Conservation (phyloP, 2,888 invertebrate species). For the Eilema depressum region DNA sequence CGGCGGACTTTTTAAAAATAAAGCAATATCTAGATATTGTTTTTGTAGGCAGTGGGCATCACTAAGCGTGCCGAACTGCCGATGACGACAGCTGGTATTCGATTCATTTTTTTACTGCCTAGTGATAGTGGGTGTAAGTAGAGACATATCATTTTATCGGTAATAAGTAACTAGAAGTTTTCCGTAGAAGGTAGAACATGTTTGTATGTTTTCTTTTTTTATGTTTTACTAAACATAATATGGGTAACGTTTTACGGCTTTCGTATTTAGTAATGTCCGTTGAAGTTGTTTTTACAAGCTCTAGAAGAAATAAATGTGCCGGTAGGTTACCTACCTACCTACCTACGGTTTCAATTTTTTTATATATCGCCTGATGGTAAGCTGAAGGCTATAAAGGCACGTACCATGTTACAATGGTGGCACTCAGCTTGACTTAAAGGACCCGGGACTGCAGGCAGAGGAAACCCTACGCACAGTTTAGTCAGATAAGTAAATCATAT, state of each 20-base stretch:
- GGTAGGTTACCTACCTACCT: no score
- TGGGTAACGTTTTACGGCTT: not conserved
- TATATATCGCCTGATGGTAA: no score
- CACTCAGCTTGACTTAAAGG: no score
- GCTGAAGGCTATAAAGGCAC: no score
- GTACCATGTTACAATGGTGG: no score
- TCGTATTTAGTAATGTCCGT: not conserved
- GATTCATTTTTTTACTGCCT: constrained; percentile 7
- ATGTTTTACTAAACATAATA: not conserved
- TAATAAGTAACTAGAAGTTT: constrained; percentile 3
- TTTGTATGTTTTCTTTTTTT: constrained; percentile 8
- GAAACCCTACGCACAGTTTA: no score
- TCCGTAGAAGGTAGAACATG: constrained; percentile 13
- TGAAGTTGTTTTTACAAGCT: not conserved
- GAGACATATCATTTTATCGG: not conserved
- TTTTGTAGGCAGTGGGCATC: constrained; percentile 2
- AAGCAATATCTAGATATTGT: not conserved
- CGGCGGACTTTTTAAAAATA: no score
- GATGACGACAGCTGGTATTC: constrained; percentile 7
- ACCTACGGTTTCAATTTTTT: no score
- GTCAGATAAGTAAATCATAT: no score
- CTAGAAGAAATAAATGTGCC: not conserved
- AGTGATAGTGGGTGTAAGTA: constrained; percentile 9
- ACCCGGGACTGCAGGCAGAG: no score
- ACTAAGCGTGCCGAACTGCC: not conserved